phyloP scores from a whole-genome alignment of 2,888 invertebrate genomes.

The Andrena hattorfiana region DNA sequence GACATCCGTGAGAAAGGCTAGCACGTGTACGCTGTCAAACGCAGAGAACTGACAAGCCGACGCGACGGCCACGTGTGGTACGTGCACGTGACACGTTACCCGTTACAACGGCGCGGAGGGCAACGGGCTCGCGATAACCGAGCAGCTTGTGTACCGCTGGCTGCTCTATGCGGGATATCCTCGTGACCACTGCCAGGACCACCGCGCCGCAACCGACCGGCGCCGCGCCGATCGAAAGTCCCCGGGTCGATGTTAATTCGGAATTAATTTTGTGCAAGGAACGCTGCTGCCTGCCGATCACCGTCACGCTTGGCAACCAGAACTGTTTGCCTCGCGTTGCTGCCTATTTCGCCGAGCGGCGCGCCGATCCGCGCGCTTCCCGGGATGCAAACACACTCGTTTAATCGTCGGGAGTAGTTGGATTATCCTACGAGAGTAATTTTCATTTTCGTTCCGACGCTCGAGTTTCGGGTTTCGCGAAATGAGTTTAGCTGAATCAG shows the following conservation, averaged over 20 bases:
- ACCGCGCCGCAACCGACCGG: conserved; percentile 42
- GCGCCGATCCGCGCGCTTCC: background rate
- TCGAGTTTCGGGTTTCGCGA: background rate
- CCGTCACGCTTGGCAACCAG: background rate
- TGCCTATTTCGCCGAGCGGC: background rate
- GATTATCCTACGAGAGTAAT: conserved; percentile 23
- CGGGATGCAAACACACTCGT: background rate
- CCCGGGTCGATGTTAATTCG: conserved; percentile 60
- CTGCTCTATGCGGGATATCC: conserved; percentile 25
- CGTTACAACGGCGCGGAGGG: conserved; percentile 62
- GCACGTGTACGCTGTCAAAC: conserved; percentile 78
- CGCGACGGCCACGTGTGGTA: conserved; percentile 60
- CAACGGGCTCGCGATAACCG: conserved; percentile 20
- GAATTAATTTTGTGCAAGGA: conserved; percentile 55
- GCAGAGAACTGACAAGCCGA: conserved; percentile 72
- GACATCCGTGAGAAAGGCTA: conserved; percentile 75
- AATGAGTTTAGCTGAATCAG: conserved; percentile 5
- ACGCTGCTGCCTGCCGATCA: background rate
- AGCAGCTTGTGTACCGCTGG: conserved; percentile 19
- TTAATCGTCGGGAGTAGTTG: conserved; percentile 5
- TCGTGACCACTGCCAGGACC: conserved; percentile 34
- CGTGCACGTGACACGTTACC: conserved; percentile 77
- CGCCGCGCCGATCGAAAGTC: conserved; percentile 56
- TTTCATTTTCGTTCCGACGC: conserved; percentile 17
- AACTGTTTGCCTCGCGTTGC: background rate